phyloP scores from a whole-genome alignment of 2,797 vertebrate species.

The Microctenopoma lineatum region DNA sequence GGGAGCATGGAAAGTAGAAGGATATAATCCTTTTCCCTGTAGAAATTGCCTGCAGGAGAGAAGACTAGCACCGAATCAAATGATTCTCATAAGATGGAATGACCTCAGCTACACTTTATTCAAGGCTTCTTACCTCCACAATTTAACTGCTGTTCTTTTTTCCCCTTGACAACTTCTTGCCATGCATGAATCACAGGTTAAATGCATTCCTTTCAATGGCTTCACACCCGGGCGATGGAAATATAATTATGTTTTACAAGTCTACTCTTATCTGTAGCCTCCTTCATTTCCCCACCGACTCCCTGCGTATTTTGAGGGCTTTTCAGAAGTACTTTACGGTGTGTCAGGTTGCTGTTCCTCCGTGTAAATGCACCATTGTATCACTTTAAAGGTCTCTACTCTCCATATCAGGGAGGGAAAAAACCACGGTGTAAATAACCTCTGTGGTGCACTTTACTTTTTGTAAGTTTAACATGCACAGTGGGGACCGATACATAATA shows the following conservation, averaged over 20 bases:
- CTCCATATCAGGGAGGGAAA: slow-evolving; percentile 41
- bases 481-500: slow-evolving; percentile 41
- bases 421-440: slow-evolving; percentile 67
- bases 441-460: slow-evolving; percentile 38
- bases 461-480: slow-evolving; percentile 34
- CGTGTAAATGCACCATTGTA: slow-evolving; percentile 74
- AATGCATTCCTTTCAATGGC: slow-evolving; percentile 80
- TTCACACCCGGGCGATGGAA: slow-evolving; percentile 69
- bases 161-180: slow-evolving; percentile 69
- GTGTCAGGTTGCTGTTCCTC: slow-evolving; percentile 73
- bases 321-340: slow-evolving; percentile 77
- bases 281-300: slow-evolving; percentile 70
- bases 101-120: slow-evolving; percentile 79
- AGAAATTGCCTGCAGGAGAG: slow-evolving; percentile 67
- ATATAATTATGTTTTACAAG: slow-evolving; percentile 86
- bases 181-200: slow-evolving; percentile 84
- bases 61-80: slow-evolving; percentile 67
- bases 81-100: slow-evolving; percentile 74
- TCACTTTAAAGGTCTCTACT: slow-evolving; percentile 72
- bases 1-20: slow-evolving; percentile 52
- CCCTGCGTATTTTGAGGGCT: slow-evolving; percentile 70
- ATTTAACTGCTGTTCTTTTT: slow-evolving; percentile 71
- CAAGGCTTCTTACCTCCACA: slow-evolving; percentile 77
- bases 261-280: slow-evolving; percentile 79
- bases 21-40: slow-evolving; percentile 77